phyloP scores from a whole-genome alignment of 2,113 vertebrate genomes.

The Accipiter cooperii region DNA sequence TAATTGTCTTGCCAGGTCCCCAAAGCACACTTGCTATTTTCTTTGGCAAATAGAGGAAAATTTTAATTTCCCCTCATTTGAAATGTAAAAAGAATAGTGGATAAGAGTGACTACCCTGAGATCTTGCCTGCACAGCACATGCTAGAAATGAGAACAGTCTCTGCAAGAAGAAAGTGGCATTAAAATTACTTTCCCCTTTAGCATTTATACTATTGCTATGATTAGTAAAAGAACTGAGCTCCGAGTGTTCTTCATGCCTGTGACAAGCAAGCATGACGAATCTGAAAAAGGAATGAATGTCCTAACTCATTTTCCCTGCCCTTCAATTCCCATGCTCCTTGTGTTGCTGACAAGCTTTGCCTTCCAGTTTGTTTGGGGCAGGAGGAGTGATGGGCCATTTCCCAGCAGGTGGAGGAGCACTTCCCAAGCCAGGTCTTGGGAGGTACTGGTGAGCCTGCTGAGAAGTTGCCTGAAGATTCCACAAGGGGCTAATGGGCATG shows the following conservation, averaged over 20 bases:
- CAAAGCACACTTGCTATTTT: background rate
- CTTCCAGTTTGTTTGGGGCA: background rate
- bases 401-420: background rate
- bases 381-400: background rate
- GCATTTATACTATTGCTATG: background rate
- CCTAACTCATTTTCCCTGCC: background rate
- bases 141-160: background rate
- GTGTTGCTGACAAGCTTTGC: background rate
- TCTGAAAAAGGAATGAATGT: background rate
- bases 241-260: background rate
- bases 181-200: background rate
- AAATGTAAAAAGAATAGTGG: background rate
- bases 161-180: background rate
- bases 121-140: background rate
- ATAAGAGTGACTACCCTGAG: background rate
- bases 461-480: background rate
- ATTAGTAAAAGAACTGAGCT: background rate
- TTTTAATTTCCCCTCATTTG: conserved; percentile 1
- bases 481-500: background rate
- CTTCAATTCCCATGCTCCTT: background rate
- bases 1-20: background rate
- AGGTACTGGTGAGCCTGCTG: background rate
- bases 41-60: conserved; percentile 5
- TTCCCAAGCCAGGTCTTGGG: background rate
- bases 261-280: background rate